phyloP scores from a whole-genome alignment of 2,113 vertebrate genomes.

The Okapia johnstoni region DNA sequence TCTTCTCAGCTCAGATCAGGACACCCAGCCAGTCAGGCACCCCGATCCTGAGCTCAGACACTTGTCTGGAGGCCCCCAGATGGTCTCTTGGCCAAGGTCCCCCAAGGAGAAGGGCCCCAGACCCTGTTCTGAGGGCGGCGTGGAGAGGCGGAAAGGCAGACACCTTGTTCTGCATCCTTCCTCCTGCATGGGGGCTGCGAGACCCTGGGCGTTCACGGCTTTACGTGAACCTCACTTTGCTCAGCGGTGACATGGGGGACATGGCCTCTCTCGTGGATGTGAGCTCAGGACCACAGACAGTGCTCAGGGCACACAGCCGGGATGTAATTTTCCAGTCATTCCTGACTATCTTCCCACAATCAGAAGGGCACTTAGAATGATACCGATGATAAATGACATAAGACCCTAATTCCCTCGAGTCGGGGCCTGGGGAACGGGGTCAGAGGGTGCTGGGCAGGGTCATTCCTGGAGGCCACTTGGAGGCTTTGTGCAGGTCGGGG shows the following conservation, averaged over 20 bases:
- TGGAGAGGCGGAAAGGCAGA: background rate
- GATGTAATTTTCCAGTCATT: background rate
- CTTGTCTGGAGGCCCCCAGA: background rate
- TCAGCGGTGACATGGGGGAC: background rate
- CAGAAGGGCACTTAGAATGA: background rate
- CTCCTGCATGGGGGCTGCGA: background rate
- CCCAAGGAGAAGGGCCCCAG: background rate
- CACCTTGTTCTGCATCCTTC: background rate
- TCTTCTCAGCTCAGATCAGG: background rate
- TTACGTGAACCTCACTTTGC: background rate
- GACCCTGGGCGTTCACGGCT: accelerated
- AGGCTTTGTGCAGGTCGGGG: background rate
- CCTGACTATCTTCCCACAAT: background rate
- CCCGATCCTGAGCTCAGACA: background rate
- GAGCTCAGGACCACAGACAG: background rate
- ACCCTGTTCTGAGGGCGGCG: accelerated
- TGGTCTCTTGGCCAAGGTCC: background rate
- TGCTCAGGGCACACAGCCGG: background rate
- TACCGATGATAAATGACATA: background rate
- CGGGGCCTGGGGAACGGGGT: background rate
- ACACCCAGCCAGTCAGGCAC: background rate
- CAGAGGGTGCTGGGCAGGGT: background rate
- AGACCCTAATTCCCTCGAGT: background rate
- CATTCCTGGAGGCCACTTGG: background rate
- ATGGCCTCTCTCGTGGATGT: background rate